Percentiles rank a stretch among this genome's conserved stretches.
Evolutionary conservation across 2,797 vertebrate species (phyloP).

Genomic region (Peromyscus melanophrys): DNA sequence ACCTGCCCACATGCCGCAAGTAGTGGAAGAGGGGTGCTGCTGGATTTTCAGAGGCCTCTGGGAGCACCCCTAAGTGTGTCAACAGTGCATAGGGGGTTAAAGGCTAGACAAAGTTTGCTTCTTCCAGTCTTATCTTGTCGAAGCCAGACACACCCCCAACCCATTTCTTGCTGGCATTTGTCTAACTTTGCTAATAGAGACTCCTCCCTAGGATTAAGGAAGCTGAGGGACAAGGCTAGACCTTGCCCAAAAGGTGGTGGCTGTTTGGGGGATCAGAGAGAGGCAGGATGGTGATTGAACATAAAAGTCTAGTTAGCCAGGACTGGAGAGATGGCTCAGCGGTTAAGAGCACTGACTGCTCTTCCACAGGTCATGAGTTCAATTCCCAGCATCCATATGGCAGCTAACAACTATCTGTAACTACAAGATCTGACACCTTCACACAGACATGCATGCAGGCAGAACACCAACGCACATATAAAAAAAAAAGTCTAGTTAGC

Average conservation of each 20-base stretch:
- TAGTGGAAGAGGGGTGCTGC: conserved; percentile 67
- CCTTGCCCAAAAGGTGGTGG: background rate
- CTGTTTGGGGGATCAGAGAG: background rate
- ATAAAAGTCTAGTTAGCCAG: background rate
- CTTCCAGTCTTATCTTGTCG: conserved; percentile 85
- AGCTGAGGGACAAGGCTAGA: background rate
- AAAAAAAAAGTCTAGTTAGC: background rate
- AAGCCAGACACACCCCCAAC: conserved; percentile 54
- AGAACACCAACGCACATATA: too few relatives aligned
- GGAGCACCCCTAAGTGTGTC: conserved; percentile 82
- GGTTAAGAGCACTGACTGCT: too few relatives aligned
- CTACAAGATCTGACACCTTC: too few relatives aligned
- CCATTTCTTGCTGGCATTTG: background rate
- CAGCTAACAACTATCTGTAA: too few relatives aligned
- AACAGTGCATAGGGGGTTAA: conserved; percentile 65
- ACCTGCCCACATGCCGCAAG: conserved; percentile 34
- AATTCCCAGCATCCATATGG: too few relatives aligned
- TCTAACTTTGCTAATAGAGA: background rate
- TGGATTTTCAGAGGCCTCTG: conserved; percentile 77
- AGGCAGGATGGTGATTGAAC: background rate
- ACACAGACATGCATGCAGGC: too few relatives aligned
- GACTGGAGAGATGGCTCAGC: too few relatives aligned
- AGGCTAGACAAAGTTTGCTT: conserved; percentile 74
- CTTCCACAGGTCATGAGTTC: too few relatives aligned
- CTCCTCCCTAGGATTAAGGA: background rate